Evolutionary conservation across 1,140 invertebrate genomes (phyloP).

Genomic region (Colletes gigas): DNA sequence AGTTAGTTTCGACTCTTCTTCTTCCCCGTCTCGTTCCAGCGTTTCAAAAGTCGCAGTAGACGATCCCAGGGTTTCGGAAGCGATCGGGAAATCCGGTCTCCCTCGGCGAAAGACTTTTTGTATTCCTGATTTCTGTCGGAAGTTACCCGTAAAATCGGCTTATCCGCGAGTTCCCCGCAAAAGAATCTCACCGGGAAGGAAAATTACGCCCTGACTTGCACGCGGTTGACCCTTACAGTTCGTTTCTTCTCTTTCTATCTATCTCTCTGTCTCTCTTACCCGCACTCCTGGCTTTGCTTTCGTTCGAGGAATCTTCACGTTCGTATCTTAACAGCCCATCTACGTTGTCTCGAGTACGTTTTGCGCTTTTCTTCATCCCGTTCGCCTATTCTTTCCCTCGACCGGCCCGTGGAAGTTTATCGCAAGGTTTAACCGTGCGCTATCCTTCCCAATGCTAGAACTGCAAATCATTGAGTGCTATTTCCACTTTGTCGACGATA

Average conservation of each 20-base stretch:
- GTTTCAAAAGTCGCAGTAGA: not conserved
- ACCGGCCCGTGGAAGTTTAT: constrained; percentile 62
- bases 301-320: constrained; percentile 47
- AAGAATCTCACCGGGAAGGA: constrained; percentile 43
- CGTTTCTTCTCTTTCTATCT: constrained; percentile 48
- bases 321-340: constrained; percentile 78
- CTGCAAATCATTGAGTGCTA: constrained; percentile 39
- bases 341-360: constrained; percentile 76
- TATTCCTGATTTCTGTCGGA: constrained; percentile 40
- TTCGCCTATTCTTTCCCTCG: not conserved
- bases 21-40: not conserved
- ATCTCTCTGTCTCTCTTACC: not conserved
- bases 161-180: constrained; percentile 61
- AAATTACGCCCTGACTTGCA: constrained; percentile 67
- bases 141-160: constrained; percentile 60
- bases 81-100: not conserved
- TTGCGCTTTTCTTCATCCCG: constrained; percentile 55
- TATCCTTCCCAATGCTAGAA: constrained; percentile 6
- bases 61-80: not conserved
- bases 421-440: constrained; percentile 57
- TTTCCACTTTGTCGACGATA: constrained; percentile 55
- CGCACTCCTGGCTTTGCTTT: constrained; percentile 12
- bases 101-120: constrained; percentile 28
- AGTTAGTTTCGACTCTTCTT: not conserved
- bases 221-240: constrained; percentile 68